Base-by-base conservation (phyloP, 1,140 invertebrate genomes). In the Macrostomum lignano region DNA sequence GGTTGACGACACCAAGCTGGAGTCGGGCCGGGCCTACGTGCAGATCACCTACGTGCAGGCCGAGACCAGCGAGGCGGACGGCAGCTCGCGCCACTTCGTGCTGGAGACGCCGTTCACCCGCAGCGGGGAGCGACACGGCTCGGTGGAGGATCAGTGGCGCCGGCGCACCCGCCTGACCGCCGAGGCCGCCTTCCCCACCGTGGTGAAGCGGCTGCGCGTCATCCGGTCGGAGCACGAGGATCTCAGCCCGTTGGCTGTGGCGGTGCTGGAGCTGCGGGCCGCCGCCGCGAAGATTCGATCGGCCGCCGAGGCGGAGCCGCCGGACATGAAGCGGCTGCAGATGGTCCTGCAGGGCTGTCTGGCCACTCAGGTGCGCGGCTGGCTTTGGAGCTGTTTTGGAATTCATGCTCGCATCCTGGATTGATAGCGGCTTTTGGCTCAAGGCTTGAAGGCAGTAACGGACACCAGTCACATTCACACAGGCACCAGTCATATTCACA, bases 51-150 rank as follows among this genome's bases (percentile, higher is more conserved):
- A 74, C 47, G 72, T 77, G 2, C 66, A 65, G 11, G 72, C 74
- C 3, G 74, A 74, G 53, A 72, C 72, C 45, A 68, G 69, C 34
- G 70, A 72, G 42, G 55, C 55, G 14, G 69, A 72, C 42, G 48
- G 70, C 6, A 37, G 42, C 9, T 60, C 46, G 21, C 35, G 51
- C 17, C 30, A 47, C 26, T 86, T 86, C 46, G 75, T 82, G 67
- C 84, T 73, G 53, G 77, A 86, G 54, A 82, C 75, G 9, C 78
- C 78, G 1, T 86, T 84, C 49, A 82, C 77, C 1, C 67, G 71
- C 46, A 70, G 73, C n/a, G n/a, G n/a, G n/a, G n/a, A n/a, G n/a
- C n/a, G n/a, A n/a, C 63, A 70, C 21, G 76, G 74, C 2, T 68
- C 65, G 40, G 72, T 77, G 0, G 69, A 76, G 45, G 73, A 84